These are phyloP conservation scores for Pilophorus perplexus DNA, from an alignment of 2,888 invertebrate genomes.

Conservation along the genomic window DNA sequence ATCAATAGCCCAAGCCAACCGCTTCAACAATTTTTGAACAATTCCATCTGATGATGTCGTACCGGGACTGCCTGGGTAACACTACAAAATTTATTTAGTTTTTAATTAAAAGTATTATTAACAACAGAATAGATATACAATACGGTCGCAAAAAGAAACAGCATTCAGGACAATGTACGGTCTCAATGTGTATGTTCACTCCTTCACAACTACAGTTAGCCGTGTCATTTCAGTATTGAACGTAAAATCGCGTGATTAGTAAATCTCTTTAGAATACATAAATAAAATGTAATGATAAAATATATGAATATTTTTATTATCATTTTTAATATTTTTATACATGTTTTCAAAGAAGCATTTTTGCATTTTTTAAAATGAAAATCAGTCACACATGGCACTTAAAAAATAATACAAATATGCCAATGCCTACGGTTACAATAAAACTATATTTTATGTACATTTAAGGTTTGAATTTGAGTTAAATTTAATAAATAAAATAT, in stretches of 20 bases:
- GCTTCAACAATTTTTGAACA: no score
- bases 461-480: constrained; percentile 29
- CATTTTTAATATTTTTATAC: constrained; percentile 6
- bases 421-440: constrained; percentile 20
- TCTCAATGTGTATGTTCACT: no score
- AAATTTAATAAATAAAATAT: constrained; percentile 16
- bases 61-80: no score
- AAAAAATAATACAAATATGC: constrained; percentile 37
- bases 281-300: constrained; percentile 32
- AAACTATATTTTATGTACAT: constrained; percentile 25
- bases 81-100: no score
- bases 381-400: constrained; percentile 41
- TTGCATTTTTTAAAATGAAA: constrained; percentile 17
- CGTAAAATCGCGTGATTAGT: no score
- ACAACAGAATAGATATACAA: constrained; percentile 29
- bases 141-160: no score
- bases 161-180: no score
- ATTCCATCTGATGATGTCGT: no score
- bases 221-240: no score
- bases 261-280: constrained; percentile 24
- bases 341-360: constrained; percentile 16
- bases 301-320: constrained; percentile 1
- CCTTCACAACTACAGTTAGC: no score
- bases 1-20: no score
- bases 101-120: constrained; percentile 31